Conservation (phyloP, 92 coral and sea anemone genomes). For the Epizoanthus stellaris region DNA sequence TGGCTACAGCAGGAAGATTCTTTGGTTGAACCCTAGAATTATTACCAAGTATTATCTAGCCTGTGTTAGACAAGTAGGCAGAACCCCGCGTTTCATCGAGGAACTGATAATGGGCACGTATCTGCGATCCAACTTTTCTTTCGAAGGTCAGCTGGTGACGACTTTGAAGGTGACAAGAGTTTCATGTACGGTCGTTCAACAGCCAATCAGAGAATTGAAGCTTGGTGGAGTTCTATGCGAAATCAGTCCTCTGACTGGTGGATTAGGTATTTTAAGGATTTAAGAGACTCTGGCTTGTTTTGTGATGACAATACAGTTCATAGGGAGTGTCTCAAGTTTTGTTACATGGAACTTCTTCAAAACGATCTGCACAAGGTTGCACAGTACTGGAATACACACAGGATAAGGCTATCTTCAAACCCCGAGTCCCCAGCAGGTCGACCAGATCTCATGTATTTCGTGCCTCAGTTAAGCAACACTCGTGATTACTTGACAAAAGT, state of each 20-base stretch:
- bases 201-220: conserved; percentile 63
- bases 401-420: conserved; percentile 33
- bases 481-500: conserved; percentile 63
- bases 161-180: conserved; percentile 53
- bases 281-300: conserved; percentile 44
- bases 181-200: conserved; percentile 60
- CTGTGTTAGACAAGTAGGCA: conserved; percentile 40
- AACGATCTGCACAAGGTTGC: conserved; percentile 37
- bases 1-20: conserved; percentile 40
- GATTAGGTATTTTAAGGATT: conserved; percentile 27
- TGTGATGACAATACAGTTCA: conserved; percentile 34
- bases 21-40: conserved; percentile 41
- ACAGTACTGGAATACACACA: conserved; percentile 39
- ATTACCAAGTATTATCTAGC: conserved; percentile 34
- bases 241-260: conserved; percentile 41
- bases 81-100: conserved; percentile 46
- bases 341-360: conserved; percentile 36
- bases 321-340: conserved; percentile 40
- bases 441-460: conserved; percentile 54
- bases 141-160: conserved; percentile 46
- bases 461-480: conserved; percentile 60
- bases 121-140: conserved; percentile 67
- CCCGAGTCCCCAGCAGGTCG: conserved; percentile 15
- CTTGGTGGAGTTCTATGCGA: conserved; percentile 63
- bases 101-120: conserved; percentile 48